A percentile compares a stretch with the other conserved stretches of the same genome.
Evolutionary conservation across 2,797 vertebrate genomes (phyloP).

Genomic region (Cyprinella venusta): DNA sequence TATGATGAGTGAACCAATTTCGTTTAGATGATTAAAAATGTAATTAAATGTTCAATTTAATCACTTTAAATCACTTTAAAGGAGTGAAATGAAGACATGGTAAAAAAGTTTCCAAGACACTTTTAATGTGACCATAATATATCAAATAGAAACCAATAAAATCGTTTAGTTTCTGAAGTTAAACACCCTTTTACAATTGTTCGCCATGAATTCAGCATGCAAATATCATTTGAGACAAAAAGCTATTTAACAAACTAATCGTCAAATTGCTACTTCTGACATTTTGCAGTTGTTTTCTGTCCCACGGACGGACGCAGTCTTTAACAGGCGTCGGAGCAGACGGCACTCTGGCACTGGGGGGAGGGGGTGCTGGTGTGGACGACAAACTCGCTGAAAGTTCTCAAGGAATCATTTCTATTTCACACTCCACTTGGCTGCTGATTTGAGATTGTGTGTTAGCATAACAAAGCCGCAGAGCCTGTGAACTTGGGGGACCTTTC

Average conservation of each 20-base stretch:
- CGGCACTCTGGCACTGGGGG: neutral
- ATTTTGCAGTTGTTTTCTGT: neutral
- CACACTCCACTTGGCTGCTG: constrained; percentile 88
- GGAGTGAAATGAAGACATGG: neutral
- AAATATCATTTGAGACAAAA: neutral
- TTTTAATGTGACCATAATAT: constrained; percentile 1
- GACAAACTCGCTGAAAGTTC: constrained; percentile 79
- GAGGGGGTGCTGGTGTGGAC: constrained; percentile 10
- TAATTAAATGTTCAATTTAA: no score
- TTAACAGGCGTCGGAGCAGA: constrained; percentile 12
- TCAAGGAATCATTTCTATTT: constrained; percentile 96
- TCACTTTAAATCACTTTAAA: neutral
- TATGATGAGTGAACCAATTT: neutral
- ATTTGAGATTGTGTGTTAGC: constrained; percentile 94
- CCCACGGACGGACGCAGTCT: neutral
- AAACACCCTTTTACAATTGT: neutral
- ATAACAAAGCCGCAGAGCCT: constrained; percentile 98
- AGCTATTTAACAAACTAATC: neutral
- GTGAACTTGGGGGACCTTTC: constrained; percentile 99
- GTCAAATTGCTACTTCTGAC: neutral
- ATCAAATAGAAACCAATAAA: neutral
- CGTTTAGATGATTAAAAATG: no score
- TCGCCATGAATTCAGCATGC: neutral
- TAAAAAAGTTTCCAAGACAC: neutral
- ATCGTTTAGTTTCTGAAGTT: neutral